A percentile compares a stretch with the other conserved stretches of the same genome.
phyloP scores from a whole-genome alignment of 1,140 invertebrate species.

The Proales similis region DNA sequence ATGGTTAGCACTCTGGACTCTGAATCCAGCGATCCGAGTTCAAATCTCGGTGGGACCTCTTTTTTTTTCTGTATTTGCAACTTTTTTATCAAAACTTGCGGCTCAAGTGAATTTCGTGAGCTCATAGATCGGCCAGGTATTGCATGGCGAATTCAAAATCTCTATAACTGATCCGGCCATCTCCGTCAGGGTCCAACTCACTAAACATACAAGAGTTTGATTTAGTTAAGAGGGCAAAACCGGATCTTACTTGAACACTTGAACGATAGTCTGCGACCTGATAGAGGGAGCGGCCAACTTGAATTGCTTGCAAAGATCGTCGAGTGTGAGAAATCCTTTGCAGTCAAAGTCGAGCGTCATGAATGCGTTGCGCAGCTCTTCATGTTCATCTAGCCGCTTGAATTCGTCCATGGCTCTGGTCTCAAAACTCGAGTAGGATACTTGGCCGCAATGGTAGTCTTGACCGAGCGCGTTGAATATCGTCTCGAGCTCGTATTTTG shows the following conservation, averaged over 20 bases:
- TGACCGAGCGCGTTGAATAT: conserved; percentile 23
- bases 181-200: conserved; percentile 50
- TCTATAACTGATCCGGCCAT: conserved; percentile 51
- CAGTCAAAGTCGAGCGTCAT: conserved; percentile 41
- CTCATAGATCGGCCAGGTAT: conserved; percentile 42
- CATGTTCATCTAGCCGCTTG: conserved; percentile 10
- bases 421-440: conserved; percentile 21
- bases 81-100: too few relatives aligned
- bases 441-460: conserved; percentile 14
- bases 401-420: conserved; percentile 7
- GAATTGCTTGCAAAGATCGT: conserved; percentile 47
- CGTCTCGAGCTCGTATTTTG: conserved; percentile 25
- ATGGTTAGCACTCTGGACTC: too few relatives aligned
- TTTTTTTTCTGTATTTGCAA: too few relatives aligned
- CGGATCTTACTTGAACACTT: conserved; percentile 45
- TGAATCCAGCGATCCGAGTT: too few relatives aligned
- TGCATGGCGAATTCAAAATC: conserved; percentile 54
- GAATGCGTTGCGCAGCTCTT: conserved; percentile 20
- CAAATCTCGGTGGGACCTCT: too few relatives aligned
- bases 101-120: too few relatives aligned
- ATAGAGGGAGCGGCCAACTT: conserved; percentile 46
- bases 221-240: background rate
- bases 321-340: conserved; percentile 47
- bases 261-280: conserved; percentile 42
- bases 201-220: conserved; percentile 39